phyloP scores from a whole-genome alignment of 2,113 vertebrate genomes.

The Corvus hawaiiensis region DNA sequence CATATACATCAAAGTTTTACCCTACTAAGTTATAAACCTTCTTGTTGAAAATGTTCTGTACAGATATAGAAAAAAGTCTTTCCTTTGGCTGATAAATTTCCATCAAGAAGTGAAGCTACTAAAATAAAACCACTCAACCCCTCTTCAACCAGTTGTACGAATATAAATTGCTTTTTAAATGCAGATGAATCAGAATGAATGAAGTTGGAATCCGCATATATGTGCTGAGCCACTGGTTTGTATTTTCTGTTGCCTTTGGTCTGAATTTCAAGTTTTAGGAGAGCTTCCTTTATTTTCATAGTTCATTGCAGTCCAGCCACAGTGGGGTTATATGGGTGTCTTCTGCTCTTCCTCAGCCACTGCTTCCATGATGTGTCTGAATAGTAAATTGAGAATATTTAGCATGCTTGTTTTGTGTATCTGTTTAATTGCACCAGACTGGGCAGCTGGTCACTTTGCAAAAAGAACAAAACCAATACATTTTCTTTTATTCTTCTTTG shows the following conservation, averaged over 20 bases:
- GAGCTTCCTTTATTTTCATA: neutral
- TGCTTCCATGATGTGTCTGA: neutral
- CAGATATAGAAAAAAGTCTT: neutral
- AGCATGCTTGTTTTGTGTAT: neutral
- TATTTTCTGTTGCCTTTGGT: neutral
- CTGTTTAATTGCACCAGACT: neutral
- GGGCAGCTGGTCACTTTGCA: neutral
- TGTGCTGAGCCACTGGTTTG: neutral
- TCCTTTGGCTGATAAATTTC: neutral
- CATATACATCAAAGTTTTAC: neutral
- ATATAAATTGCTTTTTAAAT: constrained; percentile 16
- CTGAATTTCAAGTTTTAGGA: neutral
- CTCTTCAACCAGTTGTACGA: neutral
- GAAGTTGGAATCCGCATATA: neutral
- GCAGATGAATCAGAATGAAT: neutral
- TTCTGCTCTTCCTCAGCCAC: neutral
- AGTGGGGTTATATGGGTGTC: neutral
- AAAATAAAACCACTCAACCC: neutral
- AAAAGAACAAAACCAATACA: neutral
- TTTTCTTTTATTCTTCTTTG: neutral
- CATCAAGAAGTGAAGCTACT: neutral
- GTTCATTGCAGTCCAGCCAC: neutral
- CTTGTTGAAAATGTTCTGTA: neutral
- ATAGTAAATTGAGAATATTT: neutral
- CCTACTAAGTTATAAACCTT: neutral